These are phyloP conservation scores for Peromyscus aztecus DNA, from an alignment of 2,797 vertebrate genomes.

Conservation along the genomic window DNA sequence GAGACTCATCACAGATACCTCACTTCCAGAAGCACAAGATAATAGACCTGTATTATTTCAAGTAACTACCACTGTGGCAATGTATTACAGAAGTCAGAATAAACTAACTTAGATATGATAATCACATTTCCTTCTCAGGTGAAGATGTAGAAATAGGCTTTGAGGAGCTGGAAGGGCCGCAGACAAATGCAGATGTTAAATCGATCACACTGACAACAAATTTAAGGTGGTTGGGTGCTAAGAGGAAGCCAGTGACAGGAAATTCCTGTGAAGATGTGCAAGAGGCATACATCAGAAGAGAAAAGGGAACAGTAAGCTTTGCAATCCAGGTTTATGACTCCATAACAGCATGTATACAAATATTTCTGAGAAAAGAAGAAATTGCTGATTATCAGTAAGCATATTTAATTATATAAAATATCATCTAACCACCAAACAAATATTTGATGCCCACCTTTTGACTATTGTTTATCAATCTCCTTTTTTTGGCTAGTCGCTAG, in stretches of 20 bases:
- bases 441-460: constrained; percentile 19
- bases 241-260: background rate
- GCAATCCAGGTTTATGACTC: background rate
- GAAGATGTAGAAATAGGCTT: background rate
- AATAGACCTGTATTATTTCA: background rate
- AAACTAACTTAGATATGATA: background rate
- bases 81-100: background rate
- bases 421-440: background rate
- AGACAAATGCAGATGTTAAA: background rate
- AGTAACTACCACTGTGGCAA: background rate
- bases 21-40: background rate
- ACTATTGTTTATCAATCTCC: background rate
- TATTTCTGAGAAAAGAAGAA: background rate
- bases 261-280: background rate
- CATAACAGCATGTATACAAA: background rate
- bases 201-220: background rate
- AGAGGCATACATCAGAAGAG: background rate
- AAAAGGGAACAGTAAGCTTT: background rate
- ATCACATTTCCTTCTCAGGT: constrained; percentile 15
- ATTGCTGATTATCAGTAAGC: background rate
- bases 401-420: background rate
- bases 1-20: background rate
- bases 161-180: background rate
- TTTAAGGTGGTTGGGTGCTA: background rate
- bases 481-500: background rate